Evolutionary conservation across 2,888 invertebrate genomes (phyloP), one percentile per base, ranked within the genome.

Genomic region (Epinotia demarniana): DNA sequence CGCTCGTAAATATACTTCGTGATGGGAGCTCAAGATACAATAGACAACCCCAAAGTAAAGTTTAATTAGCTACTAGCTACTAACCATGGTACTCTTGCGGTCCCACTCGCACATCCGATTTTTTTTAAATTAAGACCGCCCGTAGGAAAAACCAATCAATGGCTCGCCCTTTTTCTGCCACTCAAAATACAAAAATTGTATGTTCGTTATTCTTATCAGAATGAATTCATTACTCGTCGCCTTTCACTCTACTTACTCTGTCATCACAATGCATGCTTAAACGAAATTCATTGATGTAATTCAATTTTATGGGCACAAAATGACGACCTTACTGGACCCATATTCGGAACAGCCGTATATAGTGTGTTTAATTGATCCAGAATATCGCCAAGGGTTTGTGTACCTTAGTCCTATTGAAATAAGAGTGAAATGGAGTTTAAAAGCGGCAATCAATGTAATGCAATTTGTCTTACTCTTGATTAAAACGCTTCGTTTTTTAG

Each of bases 261-360:
- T 69, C 69, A 55, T 66, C 58, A 60, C 69, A 69, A 69, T 69
- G 18, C 53, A 39, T 13, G 8, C 39, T 63, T 64, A 46, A 63
- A 13, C 43, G n/a, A 72, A 73, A 73, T 68, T 68, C 68, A 73
- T 73, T 73, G 46, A 69, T 57, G 62, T 13, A 62, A 62, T 73
- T 68, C 18, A 73, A 33, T 69, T 73, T 73, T 73, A 73, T 62
- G 57, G 61, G 12, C 33, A 33, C 39, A 55, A 71, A 23, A 46
- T 27, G 60, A 11, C 18, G 63, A 63, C 71, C 71, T 39, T 72
- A 39, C 73, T 53, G 8, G 9, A 16, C 0, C 73, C 68, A 19
- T 74, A 46, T 74, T 63, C 9, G 69, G 68, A 13, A 27, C n/a
- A 11, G 33, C 69, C 69, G 4, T 69, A 64, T 57, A 16, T 2